Evolutionary conservation across 2,888 invertebrate genomes (phyloP).

Genomic region (Pammene fasciana): DNA sequence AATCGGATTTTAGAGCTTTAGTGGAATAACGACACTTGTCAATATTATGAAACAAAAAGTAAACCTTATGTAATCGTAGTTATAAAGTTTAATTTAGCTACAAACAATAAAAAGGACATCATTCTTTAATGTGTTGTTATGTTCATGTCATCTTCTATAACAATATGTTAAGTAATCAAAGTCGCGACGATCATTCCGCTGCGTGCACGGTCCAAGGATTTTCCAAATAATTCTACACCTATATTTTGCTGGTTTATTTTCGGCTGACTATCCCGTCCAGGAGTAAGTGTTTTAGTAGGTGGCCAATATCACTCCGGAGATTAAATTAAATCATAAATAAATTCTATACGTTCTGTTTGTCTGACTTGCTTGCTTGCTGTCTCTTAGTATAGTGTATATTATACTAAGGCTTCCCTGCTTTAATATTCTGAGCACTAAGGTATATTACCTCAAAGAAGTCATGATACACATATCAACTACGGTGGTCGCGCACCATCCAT

Average conservation of each 20-base stretch:
- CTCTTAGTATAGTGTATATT: no score
- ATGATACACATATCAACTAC: slow-evolving; percentile 18
- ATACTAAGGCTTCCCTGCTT: neutral
- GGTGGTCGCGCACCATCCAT: slow-evolving; percentile 26
- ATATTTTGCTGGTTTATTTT: no score
- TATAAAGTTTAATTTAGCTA: slow-evolving; percentile 1
- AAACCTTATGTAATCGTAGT: neutral
- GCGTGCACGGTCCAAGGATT: slow-evolving; percentile 1
- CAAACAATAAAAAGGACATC: neutral
- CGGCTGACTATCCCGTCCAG: no score
- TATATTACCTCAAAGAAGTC: slow-evolving; percentile 12
- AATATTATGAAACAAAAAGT: neutral
- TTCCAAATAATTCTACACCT: neutral
- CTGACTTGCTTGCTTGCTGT: neutral
- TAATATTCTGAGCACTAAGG: slow-evolving; percentile 19
- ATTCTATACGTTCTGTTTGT: no score
- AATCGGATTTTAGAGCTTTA: slow-evolving; percentile 14
- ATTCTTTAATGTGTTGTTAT: slow-evolving; percentile 1
- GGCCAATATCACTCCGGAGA: no score
- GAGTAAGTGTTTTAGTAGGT: no score
- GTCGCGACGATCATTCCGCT: neutral
- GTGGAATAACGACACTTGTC: slow-evolving; percentile 16
- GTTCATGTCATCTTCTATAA: slow-evolving; percentile 2
- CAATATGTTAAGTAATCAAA: slow-evolving; percentile 13
- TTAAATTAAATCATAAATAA: no score